A percentile compares a stretch with the other conserved stretches of the same genome.
phyloP scores from a whole-genome alignment of 2,888 invertebrate genomes.

The Notodromas monacha region DNA sequence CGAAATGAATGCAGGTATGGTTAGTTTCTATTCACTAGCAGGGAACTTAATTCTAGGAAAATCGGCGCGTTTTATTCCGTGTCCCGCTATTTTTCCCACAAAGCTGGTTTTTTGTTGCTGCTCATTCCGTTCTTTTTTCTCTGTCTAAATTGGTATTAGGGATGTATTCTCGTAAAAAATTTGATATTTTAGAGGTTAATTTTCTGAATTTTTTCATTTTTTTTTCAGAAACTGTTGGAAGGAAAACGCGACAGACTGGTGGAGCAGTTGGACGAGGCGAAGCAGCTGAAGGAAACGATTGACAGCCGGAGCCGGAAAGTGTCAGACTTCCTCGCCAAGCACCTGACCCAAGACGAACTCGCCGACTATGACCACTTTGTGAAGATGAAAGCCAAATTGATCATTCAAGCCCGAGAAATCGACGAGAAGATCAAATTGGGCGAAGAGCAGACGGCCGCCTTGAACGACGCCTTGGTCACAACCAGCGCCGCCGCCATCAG shows the following conservation, averaged over 20 bases:
- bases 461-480: constrained; percentile 28
- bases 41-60: too few relatives aligned
- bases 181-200: too few relatives aligned
- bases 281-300: constrained; percentile 41
- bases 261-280: constrained; percentile 47
- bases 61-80: too few relatives aligned
- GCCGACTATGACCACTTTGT: constrained; percentile 51
- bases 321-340: constrained; percentile 30
- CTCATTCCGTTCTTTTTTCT: too few relatives aligned
- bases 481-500: too few relatives aligned
- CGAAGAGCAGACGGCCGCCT: constrained; percentile 39
- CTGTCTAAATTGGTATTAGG: too few relatives aligned
- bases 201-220: too few relatives aligned
- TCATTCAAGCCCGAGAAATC: constrained; percentile 45
- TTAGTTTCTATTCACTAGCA: too few relatives aligned
- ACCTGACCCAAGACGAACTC: constrained; percentile 34
- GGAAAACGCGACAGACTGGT: constrained; percentile 37
- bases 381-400: constrained; percentile 50
- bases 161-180: too few relatives aligned
- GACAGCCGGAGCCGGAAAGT: constrained; percentile 39
- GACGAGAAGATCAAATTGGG: constrained; percentile 47
- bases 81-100: too few relatives aligned
- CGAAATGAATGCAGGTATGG: too few relatives aligned
- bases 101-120: too few relatives aligned
- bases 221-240: constrained; percentile 23